Evolutionary conservation across 2,797 vertebrate genomes (phyloP).

Genomic region (Hyperoplus lanceolatus): DNA sequence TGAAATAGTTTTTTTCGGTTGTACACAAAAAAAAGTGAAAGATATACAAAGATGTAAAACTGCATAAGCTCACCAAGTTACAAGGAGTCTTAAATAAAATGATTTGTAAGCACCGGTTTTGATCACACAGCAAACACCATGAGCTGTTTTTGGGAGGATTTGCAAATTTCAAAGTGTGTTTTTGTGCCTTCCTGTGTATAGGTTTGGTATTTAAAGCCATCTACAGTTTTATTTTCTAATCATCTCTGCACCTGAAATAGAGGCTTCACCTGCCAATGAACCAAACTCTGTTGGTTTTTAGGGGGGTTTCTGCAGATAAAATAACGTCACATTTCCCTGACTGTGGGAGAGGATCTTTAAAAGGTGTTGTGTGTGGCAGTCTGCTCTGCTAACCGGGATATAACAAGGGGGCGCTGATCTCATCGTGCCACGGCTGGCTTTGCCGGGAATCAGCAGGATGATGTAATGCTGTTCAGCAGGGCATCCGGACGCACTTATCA

Average conservation of each 20-base stretch:
- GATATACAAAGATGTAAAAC: conserved; percentile 61
- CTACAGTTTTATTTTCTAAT: conserved; percentile 35
- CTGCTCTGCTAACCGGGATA: conserved; percentile 70
- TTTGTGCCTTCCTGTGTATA: conserved; percentile 38
- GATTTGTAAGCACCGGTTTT: conserved; percentile 71
- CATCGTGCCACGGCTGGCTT: conserved; percentile 70
- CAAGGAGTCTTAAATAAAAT: conserved; percentile 69
- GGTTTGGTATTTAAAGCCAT: conserved; percentile 44
- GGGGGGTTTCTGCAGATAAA: conserved; percentile 49
- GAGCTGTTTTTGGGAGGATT: conserved; percentile 57
- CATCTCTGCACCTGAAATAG: conserved; percentile 69
- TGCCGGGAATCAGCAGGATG: conserved; percentile 81
- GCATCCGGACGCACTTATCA: conserved; percentile 77
- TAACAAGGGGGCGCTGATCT: conserved; percentile 76
- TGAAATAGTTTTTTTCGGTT: conserved; percentile 38
- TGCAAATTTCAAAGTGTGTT: conserved; percentile 57
- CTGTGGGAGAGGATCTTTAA: conserved; percentile 64
- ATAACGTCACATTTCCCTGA: conserved; percentile 58
- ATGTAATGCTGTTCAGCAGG: conserved; percentile 82
- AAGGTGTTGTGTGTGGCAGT: conserved; percentile 72
- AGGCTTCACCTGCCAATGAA: conserved; percentile 78
- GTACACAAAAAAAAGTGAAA: conserved; percentile 41
- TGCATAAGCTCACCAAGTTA: conserved; percentile 61
- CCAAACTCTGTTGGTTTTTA: conserved; percentile 27
- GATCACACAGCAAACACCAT: conserved; percentile 74